Evolutionary conservation across 2,797 vertebrate genomes (phyloP), one percentile per base, ranked within the genome.

Genomic region (Peromyscus eremicus): DNA sequence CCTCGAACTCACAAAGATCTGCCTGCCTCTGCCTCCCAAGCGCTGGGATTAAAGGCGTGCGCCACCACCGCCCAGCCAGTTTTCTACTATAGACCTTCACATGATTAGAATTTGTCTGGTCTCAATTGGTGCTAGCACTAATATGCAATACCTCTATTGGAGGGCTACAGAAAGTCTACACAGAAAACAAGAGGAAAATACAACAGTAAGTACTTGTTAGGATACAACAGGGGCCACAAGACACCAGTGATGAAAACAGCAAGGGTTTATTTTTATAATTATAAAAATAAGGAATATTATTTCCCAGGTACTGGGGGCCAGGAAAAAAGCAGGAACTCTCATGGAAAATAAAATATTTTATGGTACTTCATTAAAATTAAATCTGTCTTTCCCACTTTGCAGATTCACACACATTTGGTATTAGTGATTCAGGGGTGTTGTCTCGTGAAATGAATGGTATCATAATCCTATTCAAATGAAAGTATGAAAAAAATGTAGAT

Each of bases 381-480:
- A 29, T 1, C 13, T 82, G 93, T 89, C 40, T 87, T 71, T 92
- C 6, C 37, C 76, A 83, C 3, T 49, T 68, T 43, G 68, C 80
- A 90, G 12, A 13, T 76, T 96, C 60, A 81, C 10, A 94, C 55
- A 14, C 93, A 97, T 96, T 92, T 82, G 76, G 25, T 92, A 97
- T 93, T 97, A 95, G 90, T 97, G 97, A 98, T 95, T 68, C 95
- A 90, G 89, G 97, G 16, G 93, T 96, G 95, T 97, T 94, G 93
- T 97, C 97, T 89, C 73, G 87, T 80, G 40, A 91, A 0, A 95
- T 97, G 97, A 95, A 92, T 81, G 93, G 91, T 79, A 83, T 55
- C 91, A 81, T 98, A 97, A 96, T 89, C 94, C 92, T 94, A 90
- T 91, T 91, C 98, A 98, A 98, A 87, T 96, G 94, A 43, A 98